Evolutionary conservation across 2,113 vertebrate species (phyloP), one percentile per base, ranked within the genome.

Genomic region (Pelobates fuscus): DNA sequence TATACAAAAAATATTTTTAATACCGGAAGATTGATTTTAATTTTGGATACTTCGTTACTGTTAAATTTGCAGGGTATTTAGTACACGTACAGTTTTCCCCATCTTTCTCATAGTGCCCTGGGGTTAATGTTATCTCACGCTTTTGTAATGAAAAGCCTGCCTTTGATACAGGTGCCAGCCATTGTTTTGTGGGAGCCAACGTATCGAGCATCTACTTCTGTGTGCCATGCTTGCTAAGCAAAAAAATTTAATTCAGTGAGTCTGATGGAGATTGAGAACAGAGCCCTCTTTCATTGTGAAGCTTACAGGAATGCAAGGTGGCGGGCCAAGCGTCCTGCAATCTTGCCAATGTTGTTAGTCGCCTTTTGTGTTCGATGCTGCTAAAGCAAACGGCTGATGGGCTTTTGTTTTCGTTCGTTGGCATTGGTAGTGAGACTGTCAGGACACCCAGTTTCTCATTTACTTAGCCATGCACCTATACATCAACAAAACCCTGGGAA

Each of bases 361-460:
- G 79, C 69, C 83, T 83, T 86, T 80, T 49, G 86, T 46, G 84
- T 84, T 84, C 63, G 80, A 52, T 71, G 75, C 69, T 82, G 80
- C 82, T 85, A 77, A 21, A 86, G 82, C 57, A 55, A 64, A 81
- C 71, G 74, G 70, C 70, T 57, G 32, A 49, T 69, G 79, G n/a
- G 70, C 46, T 5, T 70, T 77, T 77, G 79, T 76, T 61, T 12
- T 60, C 65, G 20, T 15, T 43, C 24, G 15, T 25, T 76, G 72
- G 72, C 63, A 60, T 2, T 23, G 24, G 32, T 43, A 60, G 72
- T 67, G 63, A 25, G 72, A 76, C 32, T 60, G 37, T 17, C 14
- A 8, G 54, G 58, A 27, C 37, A 46, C 24, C 54, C 37, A 49
- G 24, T 23, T 76, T 74, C 60, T 43, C 63, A 74, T 49, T 74